Evolutionary conservation across 1,140 invertebrate genomes (phyloP).

Genomic region (Platyscapa corneri): DNA sequence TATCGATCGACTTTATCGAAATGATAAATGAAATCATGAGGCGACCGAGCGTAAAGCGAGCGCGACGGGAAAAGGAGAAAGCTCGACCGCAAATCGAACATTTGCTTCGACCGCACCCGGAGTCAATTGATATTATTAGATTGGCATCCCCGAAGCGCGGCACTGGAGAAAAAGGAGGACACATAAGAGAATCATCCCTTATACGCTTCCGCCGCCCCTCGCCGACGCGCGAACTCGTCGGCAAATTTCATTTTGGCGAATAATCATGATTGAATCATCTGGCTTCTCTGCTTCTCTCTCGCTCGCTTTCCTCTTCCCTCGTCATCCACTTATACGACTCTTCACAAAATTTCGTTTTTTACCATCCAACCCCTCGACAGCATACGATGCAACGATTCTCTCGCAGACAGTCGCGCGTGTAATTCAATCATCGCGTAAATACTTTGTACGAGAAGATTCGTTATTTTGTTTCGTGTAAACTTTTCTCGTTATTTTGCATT

Average conservation of each 20-base stretch:
- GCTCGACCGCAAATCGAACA: conserved; percentile 67
- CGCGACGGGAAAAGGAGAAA: conserved; percentile 9
- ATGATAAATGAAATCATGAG: conserved; percentile 42
- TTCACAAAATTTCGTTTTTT: conserved; percentile 39
- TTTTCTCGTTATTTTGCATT: neutral
- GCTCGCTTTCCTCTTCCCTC: conserved; percentile 19
- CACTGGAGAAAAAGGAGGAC: conserved; percentile 18
- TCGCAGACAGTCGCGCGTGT: neutral
- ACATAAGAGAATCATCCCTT: conserved; percentile 26
- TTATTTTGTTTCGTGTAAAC: conserved; percentile 1
- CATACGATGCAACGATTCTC: neutral
- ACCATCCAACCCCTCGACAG: conserved; percentile 23
- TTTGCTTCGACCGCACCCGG: conserved; percentile 60
- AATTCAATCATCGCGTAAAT: conserved; percentile 32
- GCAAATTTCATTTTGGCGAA: conserved; percentile 74
- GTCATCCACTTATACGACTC: conserved; percentile 32
- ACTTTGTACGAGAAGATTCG: neutral
- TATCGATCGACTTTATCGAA: conserved; percentile 44
- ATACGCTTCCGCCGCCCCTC: neutral
- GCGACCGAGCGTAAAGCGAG: conserved; percentile 24
- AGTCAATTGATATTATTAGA: conserved; percentile 75
- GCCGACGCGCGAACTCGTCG: conserved; percentile 60
- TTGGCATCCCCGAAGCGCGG: conserved; percentile 64
- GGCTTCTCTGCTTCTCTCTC: conserved; percentile 57
- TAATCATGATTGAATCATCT: conserved; percentile 75